Evolutionary conservation across 2,797 vertebrate genomes (phyloP).

Genomic region (Sebastes iracundus): DNA sequence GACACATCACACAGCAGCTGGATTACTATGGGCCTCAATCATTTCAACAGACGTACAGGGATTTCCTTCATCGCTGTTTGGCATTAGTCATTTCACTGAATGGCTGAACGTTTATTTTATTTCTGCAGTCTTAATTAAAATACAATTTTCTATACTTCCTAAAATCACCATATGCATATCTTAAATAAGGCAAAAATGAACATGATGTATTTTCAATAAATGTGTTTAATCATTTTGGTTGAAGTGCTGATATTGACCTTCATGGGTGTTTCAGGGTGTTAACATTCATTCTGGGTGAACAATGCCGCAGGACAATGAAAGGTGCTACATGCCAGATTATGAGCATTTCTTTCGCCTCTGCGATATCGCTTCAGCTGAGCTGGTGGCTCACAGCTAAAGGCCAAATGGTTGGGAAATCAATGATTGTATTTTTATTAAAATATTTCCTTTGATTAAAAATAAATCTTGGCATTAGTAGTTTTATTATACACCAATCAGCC

Average conservation of each 20-base stretch:
- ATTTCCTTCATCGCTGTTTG: constrained; percentile 30
- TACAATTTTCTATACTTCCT: neutral
- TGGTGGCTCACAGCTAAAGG: too few relatives aligned
- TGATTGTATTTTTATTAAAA: too few relatives aligned
- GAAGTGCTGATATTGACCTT: neutral
- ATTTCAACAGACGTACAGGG: constrained; percentile 45
- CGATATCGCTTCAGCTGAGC: too few relatives aligned
- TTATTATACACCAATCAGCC: too few relatives aligned
- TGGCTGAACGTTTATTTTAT: neutral
- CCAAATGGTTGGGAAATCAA: too few relatives aligned
- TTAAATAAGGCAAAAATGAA: neutral
- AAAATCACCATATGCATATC: neutral
- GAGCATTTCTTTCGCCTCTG: too few relatives aligned
- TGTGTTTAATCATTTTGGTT: neutral
- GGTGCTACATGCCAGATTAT: too few relatives aligned
- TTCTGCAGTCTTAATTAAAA: neutral
- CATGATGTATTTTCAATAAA: neutral
- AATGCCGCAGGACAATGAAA: neutral
- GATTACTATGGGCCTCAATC: constrained; percentile 21
- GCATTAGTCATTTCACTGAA: constrained; percentile 14
- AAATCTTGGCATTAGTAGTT: too few relatives aligned
- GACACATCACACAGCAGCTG: neutral
- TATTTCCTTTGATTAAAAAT: too few relatives aligned
- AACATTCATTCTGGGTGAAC: neutral
- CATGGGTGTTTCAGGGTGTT: neutral